Conservation (phyloP, 37 sponge, comb jelly and placozoan genomes). For the Ephydatia muelleri region DNA sequence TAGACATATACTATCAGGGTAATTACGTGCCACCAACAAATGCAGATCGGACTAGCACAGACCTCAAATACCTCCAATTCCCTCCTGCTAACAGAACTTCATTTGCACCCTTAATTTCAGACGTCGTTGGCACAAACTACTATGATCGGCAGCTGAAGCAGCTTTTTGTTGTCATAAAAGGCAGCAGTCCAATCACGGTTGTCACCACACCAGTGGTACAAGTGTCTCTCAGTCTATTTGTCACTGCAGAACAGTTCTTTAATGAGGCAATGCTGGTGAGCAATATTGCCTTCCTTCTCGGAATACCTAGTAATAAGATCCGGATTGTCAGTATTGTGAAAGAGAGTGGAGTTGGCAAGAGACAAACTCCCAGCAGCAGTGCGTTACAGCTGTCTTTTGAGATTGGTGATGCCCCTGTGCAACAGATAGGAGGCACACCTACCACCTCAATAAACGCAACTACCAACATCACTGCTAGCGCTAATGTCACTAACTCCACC, state of each 20-base stretch:
- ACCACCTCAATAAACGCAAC: background rate
- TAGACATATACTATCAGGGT: conserved; percentile 66
- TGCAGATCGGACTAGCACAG: conserved; percentile 28
- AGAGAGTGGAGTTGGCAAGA: conserved; percentile 33
- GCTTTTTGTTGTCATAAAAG: conserved; percentile 66
- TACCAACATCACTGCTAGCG: background rate
- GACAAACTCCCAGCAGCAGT: background rate
- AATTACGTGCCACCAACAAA: conserved; percentile 68
- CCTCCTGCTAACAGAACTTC: background rate
- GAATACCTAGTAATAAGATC: conserved; percentile 67
- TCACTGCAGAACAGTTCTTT: conserved; percentile 90
- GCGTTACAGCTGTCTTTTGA: conserved; percentile 56
- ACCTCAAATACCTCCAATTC: conserved; percentile 44
- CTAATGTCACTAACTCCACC: conserved; percentile 18
- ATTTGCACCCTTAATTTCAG: conserved; percentile 42
- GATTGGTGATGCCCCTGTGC: conserved; percentile 76
- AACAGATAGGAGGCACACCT: conserved; percentile 4
- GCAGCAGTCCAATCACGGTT: conserved; percentile 38
- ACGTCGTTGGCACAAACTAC: conserved; percentile 65
- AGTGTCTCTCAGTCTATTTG: conserved; percentile 31
- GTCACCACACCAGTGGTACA: conserved; percentile 66
- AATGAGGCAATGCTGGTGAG: conserved; percentile 72
- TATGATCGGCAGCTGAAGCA: conserved; percentile 56
- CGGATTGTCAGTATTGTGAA: conserved; percentile 78
- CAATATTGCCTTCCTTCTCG: conserved; percentile 83